Conservation (phyloP, 2,113 vertebrate species). For the Halcyon senegalensis region DNA sequence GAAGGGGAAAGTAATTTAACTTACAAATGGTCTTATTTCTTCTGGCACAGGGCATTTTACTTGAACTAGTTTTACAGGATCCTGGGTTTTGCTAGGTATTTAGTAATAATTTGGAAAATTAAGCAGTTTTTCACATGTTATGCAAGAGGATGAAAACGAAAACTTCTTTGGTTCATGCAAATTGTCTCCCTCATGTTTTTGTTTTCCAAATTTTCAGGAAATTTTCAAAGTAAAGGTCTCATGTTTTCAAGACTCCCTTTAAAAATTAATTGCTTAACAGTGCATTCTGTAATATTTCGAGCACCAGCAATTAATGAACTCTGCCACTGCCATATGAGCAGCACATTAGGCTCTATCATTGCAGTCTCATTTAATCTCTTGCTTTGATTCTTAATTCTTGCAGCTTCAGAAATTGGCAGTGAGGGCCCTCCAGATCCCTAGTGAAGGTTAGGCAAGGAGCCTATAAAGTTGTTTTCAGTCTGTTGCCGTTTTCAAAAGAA, state of each 20-base stretch:
- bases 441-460: neutral
- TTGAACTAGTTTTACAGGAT: neutral
- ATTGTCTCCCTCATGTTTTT: neutral
- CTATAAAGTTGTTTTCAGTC: conserved; percentile 56
- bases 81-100: neutral
- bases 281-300: neutral
- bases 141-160: neutral
- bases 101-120: neutral
- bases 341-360: neutral
- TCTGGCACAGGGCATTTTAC: neutral
- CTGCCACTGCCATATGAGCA: neutral
- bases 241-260: neutral
- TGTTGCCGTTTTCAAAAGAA: conserved; percentile 79
- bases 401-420: neutral
- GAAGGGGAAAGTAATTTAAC: neutral
- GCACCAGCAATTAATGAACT: neutral
- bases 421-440: neutral
- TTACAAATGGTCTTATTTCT: neutral
- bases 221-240: neutral
- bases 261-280: neutral
- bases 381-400: neutral
- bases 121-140: neutral
- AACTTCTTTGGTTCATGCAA: neutral
- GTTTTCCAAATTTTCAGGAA: neutral
- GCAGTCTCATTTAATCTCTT: neutral